Base-by-base conservation (phyloP, 2,888 invertebrate genomes). In the Drosophila parthenogenetica region DNA sequence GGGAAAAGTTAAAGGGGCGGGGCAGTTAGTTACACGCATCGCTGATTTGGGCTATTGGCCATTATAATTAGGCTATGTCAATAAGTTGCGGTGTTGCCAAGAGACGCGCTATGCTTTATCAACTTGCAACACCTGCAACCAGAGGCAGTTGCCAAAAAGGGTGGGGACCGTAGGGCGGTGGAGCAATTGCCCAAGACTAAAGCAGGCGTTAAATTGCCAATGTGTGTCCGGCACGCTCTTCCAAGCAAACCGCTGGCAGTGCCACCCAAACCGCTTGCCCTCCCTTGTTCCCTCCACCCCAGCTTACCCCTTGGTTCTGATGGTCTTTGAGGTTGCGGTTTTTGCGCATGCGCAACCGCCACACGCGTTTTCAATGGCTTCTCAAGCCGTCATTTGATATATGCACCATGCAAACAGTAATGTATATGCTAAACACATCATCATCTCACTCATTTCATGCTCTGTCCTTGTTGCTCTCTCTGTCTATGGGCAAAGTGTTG, bases 151-250 rank as follows among this genome's bases (percentile, higher is more conserved):
- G 29, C 5, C 5, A 7, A 17, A 14, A 11, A 19, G 19, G 14
- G 29, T 5, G 35, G 19, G 32, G 14, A 22, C 5, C 22, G 22
- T 22, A 22, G 19, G 14, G 29, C 8, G 22, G 19, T 22, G 32
- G 13, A 13, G 50, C 17, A 51, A 55, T 35, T 50, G 42, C 7
- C 62, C 65, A 65, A 48, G 14, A 69, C 77, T 64, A 78, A 78
- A 79, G 59, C 82, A 73, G 72, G 79, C 83, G 77, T 81, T 79
- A 81, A 82, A 85, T 83, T 85, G 85, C 54, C 70, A 71, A 61
- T 69, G 72, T 63, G 58, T 74, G 39, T 25, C 62, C 58, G 68
- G 68, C 79, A 78, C 78, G 59, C 78, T 64, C 76, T 55, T 63
- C 43, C 67, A 42, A 43, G 54, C 48, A 16, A 16, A 32, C 39